Conservation (phyloP, 2,888 invertebrate genomes). For the Choreutis nemorana region DNA sequence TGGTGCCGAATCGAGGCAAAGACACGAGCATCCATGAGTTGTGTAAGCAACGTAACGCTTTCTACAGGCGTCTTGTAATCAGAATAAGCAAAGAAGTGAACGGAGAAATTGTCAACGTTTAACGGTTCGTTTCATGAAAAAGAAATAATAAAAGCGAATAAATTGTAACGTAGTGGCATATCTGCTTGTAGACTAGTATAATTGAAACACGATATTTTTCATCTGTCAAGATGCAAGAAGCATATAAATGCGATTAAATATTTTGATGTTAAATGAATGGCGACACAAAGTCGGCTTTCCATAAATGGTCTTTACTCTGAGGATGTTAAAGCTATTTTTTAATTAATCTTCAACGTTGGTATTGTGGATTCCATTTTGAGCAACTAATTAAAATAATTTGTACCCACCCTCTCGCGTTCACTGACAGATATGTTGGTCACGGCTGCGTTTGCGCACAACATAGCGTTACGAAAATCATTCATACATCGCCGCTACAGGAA, state of each 20-base stretch:
- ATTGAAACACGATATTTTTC: too few relatives aligned
- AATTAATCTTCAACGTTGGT: conserved; percentile 2
- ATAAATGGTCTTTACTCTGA: too few relatives aligned
- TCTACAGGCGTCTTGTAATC: conserved; percentile 41
- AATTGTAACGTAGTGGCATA: conserved; percentile 16
- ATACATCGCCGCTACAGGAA: conserved; percentile 45
- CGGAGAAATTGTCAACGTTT: conserved; percentile 51
- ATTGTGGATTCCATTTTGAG: conserved; percentile 2
- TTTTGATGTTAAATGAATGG: too few relatives aligned
- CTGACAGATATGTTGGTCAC: conserved; percentile 37
- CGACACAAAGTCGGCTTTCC: too few relatives aligned
- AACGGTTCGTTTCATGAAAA: conserved; percentile 34
- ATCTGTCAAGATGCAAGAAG: too few relatives aligned
- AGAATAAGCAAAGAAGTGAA: conserved; percentile 51
- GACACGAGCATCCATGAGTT: conserved; percentile 38
- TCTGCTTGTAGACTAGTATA: too few relatives aligned
- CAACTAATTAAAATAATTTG: conserved; percentile 21
- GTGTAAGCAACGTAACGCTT: conserved; percentile 52
- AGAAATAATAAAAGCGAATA: conserved; percentile 26
- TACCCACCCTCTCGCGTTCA: conserved; percentile 18
- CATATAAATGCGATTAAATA: too few relatives aligned
- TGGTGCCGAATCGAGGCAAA: conserved; percentile 28
- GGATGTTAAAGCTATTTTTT: conserved; percentile 1
- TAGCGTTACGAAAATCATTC: conserved; percentile 50
- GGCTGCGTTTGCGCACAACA: conserved; percentile 21